phyloP scores from a whole-genome alignment of 2,113 vertebrate species.

The Pseudorasbora parva region DNA sequence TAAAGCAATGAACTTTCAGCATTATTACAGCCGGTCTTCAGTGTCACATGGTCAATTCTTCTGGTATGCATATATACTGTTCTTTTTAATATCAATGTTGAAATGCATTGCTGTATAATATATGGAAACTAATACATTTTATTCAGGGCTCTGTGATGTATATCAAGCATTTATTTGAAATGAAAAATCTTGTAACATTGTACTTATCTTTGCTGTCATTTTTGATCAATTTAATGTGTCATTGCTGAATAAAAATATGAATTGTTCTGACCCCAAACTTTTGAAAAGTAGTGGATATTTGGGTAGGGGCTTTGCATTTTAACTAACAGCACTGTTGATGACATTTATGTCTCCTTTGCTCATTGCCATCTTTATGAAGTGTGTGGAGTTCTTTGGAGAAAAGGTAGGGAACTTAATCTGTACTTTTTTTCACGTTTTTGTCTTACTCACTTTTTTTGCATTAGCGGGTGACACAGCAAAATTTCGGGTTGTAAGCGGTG shows the following conservation, averaged over 20 bases:
- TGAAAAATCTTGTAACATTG: not conserved
- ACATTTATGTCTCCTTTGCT: slow-evolving; percentile 70
- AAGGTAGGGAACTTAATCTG: slow-evolving; percentile 74
- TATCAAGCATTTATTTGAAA: slow-evolving; percentile 13
- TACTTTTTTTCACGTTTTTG: not conserved
- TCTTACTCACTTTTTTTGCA: not conserved
- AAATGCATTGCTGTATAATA: too few species aligned
- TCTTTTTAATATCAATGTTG: too few species aligned
- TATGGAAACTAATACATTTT: not conserved
- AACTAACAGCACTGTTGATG: slow-evolving; percentile 63
- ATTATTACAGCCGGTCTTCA: not conserved
- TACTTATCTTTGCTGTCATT: not conserved
- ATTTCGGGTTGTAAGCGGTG: not conserved
- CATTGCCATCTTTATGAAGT: slow-evolving; percentile 79
- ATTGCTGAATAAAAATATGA: not conserved
- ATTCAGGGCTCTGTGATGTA: not conserved
- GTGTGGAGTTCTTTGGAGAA: slow-evolving; percentile 81
- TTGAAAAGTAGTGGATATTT: slow-evolving; percentile 6
- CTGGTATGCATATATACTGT: too few species aligned
- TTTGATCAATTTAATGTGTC: not conserved
- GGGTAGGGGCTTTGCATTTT: slow-evolving; percentile 51
- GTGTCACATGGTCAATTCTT: not conserved
- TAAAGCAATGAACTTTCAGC: too few species aligned
- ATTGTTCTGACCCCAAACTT: not conserved
- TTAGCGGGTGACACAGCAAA: not conserved